These are phyloP conservation scores for Cyclura pinguis DNA, from an alignment of 2,797 vertebrate genomes.

Conservation along the genomic window DNA sequence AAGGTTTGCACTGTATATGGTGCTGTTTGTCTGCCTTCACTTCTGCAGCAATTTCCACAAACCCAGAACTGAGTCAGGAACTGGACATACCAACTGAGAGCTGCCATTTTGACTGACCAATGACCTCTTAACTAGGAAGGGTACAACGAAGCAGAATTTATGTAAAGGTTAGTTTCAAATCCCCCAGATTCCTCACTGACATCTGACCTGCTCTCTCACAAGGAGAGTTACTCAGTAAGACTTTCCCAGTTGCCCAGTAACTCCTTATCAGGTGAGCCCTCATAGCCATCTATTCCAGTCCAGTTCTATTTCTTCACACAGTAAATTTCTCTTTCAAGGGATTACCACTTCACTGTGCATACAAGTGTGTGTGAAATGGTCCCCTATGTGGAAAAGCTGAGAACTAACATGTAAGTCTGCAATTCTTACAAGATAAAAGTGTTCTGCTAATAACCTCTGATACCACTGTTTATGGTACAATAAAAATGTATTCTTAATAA, in stretches of 20 bases:
- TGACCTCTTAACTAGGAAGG: background rate
- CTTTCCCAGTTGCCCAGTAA: background rate
- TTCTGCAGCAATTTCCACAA: background rate
- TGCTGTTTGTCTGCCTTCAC: background rate
- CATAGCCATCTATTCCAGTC: background rate
- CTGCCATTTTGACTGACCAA: background rate
- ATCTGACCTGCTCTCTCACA: background rate
- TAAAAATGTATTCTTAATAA: conserved; percentile 48
- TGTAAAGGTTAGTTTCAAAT: background rate
- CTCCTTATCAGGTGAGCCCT: background rate
- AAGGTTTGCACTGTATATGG: no score
- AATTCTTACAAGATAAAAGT: conserved; percentile 23
- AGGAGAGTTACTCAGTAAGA: background rate
- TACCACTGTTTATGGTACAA: conserved; percentile 59
- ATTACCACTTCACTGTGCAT: background rate
- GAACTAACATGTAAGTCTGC: background rate
- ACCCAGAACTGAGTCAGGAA: background rate
- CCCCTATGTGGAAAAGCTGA: background rate
- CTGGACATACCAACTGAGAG: background rate
- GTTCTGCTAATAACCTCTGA: conserved; percentile 17
- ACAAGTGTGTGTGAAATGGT: background rate
- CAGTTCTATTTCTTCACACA: background rate
- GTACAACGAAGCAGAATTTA: background rate
- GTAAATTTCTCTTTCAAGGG: background rate
- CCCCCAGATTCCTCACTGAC: no score